Evolutionary conservation across 2,113 vertebrate species (phyloP).

Genomic region (Erythrocercus mccallii): DNA sequence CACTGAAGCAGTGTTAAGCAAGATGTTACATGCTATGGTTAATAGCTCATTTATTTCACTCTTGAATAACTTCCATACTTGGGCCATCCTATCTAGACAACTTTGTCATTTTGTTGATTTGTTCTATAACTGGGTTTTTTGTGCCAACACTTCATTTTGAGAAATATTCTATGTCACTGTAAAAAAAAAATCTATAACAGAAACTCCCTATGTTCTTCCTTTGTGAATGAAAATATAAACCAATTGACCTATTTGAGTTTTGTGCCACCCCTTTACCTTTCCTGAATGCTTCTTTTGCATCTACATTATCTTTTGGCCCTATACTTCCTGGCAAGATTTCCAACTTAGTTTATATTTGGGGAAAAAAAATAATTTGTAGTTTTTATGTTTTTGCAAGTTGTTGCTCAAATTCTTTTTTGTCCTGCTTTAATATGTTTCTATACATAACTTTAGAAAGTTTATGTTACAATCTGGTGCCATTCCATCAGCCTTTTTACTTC

Average conservation of each 20-base stretch:
- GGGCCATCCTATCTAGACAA: neutral
- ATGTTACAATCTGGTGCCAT: neutral
- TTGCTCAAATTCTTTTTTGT: neutral
- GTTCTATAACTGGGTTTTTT: neutral
- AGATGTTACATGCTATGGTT: constrained; percentile 26
- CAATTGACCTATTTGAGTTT: neutral
- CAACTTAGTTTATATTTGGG: neutral
- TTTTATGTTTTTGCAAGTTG: neutral
- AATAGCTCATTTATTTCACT: constrained; percentile 33
- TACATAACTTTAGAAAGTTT: neutral
- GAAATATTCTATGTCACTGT: neutral
- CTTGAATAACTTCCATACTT: neutral
- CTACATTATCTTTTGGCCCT: neutral
- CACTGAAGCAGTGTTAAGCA: constrained; percentile 24
- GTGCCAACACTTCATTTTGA: neutral
- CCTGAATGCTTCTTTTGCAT: neutral
- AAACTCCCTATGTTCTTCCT: neutral
- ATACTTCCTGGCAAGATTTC: neutral
- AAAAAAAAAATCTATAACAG: neutral
- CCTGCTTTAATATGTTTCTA: neutral
- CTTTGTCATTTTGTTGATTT: neutral
- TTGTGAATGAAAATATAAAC: neutral
- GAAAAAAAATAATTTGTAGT: neutral
- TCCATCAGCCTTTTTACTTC: neutral
- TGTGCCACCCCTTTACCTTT: neutral